Base-by-base conservation (phyloP, 2,113 vertebrate genomes). In the Pollimyrus isidori region DNA sequence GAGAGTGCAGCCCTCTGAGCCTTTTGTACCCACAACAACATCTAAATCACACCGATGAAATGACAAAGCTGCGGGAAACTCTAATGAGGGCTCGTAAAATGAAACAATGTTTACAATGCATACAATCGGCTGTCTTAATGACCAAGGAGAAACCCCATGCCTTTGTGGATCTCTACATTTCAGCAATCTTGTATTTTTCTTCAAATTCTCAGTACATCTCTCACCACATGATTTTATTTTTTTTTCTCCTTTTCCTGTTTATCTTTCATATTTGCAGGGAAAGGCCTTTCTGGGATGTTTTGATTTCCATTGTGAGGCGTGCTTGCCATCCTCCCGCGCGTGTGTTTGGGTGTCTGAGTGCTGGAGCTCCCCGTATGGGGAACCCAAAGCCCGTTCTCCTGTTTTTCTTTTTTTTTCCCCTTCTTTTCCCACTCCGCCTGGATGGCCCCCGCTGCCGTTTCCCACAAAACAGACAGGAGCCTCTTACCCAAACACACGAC, bases 191-290 rank as follows among this genome's bases (percentile, higher is more conserved):
- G 45, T 86, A 52, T 52, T 95, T 95, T 94, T 95, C 93, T 94
- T 94, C 94, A 93, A 94, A 94, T 87, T 86, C 91, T 90, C 86
- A 90, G 93, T 90, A 93, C 92, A 93, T 95, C 91, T 93, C 65
- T 88, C 91, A 93, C 93, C 92, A 92, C 92, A 94, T 94, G 93
- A 19, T 42, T 39, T 80, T 19, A 35, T 76, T 39, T 76, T 84
- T 85, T 86, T 93, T 95, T 95, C 92, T 92, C 92, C 93, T 93
- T 94, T 94, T 94, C 94, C 93, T 94, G 94, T 95, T 95, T 95
- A 93, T 92, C 94, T 95, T 96, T 95, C 94, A 96, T 93, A 95
- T 96, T 95, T 95, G 94, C 94, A 94, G 93, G 94, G 94, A 95
- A 95, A 95, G 94, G 92, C 93, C 93, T 93, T 94, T 95, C 94